A percentile compares a stretch with the other conserved stretches of the same genome.
These are phyloP conservation scores for Vandiemenella viatica DNA, from an alignment of 2,888 invertebrate species.

Conservation along the genomic window DNA sequence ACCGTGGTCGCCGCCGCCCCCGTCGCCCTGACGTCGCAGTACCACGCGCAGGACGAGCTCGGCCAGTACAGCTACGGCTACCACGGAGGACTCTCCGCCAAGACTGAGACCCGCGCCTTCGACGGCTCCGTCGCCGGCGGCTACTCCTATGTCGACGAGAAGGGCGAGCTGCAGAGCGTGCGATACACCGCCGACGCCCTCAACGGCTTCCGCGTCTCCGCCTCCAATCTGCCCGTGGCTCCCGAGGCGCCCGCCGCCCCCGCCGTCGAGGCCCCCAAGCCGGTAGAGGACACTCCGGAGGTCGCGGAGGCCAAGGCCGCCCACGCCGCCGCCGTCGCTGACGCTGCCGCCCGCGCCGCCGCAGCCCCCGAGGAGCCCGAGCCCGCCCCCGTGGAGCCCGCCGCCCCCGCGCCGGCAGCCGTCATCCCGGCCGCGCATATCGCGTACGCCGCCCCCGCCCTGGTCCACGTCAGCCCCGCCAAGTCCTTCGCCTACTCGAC, in stretches of 20 bases:
- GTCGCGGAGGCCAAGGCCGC: too few relatives aligned
- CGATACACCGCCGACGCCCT: conserved; percentile 21
- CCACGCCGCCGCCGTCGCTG: too few relatives aligned
- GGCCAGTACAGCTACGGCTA: conserved; percentile 31
- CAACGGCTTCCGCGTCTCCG: conserved; percentile 24
- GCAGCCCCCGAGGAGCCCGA: conserved; percentile 25
- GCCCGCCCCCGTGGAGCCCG: conserved; percentile 12
- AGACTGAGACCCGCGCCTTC: conserved; percentile 29
- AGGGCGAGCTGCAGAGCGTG: conserved; percentile 29
- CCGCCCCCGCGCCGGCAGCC: conserved; percentile 11
- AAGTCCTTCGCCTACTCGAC: conserved; percentile 5
- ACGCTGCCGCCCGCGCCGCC: conserved; percentile 24
- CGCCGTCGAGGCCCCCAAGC: conserved; percentile 4
- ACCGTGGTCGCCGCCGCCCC: conserved; percentile 10
- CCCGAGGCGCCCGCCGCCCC: conserved; percentile 10
- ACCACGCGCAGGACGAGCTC: conserved; percentile 27
- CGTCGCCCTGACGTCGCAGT: conserved; percentile 19
- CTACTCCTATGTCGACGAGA: conserved; percentile 43
- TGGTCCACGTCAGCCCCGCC: conserved; percentile 5
- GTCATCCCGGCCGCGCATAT: conserved; percentile 9
- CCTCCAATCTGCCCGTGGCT: conserved; percentile 24
- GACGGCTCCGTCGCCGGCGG: conserved; percentile 45
- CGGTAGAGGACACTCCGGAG: too few relatives aligned
- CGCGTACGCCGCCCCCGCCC: conserved; percentile 5
- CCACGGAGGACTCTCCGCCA: conserved; percentile 17